These are phyloP conservation scores for Malthinus flaveolus DNA, from an alignment of 2,888 invertebrate genomes.

Conservation along the genomic window DNA sequence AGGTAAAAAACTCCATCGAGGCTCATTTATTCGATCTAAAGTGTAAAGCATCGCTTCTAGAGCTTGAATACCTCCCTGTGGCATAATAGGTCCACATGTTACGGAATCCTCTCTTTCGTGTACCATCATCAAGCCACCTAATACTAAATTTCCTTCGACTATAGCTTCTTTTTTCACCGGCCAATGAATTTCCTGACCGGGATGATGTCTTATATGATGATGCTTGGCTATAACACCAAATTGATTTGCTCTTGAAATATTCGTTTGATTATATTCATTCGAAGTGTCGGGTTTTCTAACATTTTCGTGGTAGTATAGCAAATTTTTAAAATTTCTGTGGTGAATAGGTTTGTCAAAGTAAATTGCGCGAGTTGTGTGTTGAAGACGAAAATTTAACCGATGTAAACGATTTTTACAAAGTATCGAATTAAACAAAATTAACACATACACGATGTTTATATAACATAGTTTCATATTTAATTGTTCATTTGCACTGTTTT, in stretches of 20 bases:
- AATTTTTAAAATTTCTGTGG: conserved; percentile 11
- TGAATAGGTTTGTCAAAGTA: conserved; percentile 1
- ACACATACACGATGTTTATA: conserved; percentile 1
- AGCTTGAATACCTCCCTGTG: conserved; percentile 87
- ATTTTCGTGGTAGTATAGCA: conserved; percentile 17
- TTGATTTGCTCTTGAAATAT: conserved; percentile 14
- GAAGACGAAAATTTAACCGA: neutral
- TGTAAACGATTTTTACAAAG: neutral
- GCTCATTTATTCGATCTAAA: conserved; percentile 75
- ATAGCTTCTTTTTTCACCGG: conserved; percentile 85
- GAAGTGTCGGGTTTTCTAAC: conserved; percentile 5
- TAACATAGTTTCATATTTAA: conserved; percentile 3
- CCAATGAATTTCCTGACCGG: conserved; percentile 59
- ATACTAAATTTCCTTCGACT: conserved; percentile 83
- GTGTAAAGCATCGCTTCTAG: conserved; percentile 92
- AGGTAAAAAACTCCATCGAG: conserved; percentile 68
- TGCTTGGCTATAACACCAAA: conserved; percentile 6
- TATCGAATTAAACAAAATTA: conserved; percentile 2
- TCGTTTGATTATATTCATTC: conserved; percentile 12
- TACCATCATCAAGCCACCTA: conserved; percentile 95
- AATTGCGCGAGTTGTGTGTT: neutral
- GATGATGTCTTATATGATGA: conserved; percentile 25
- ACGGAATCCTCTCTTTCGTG: conserved; percentile 87
- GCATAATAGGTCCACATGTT: conserved; percentile 93
- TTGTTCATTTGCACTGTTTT: neutral